Evolutionary conservation across 2,888 invertebrate genomes (phyloP).

Genomic region (Lutraria lutraria): DNA sequence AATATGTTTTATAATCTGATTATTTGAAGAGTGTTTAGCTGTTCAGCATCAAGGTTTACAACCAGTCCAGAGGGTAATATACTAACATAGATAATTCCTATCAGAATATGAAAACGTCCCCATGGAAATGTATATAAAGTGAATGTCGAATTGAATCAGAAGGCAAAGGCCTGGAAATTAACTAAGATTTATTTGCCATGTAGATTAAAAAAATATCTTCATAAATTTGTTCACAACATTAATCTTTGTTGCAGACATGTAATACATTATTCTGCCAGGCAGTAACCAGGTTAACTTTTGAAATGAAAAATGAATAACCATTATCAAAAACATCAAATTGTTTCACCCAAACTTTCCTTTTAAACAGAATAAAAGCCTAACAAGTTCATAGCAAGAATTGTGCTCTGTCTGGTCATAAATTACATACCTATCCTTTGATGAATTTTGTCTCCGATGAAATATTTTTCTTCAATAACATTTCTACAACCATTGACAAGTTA

Average conservation of each 20-base stretch:
- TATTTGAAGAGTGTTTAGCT: conserved; percentile 43
- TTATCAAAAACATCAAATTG: not conserved
- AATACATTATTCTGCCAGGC: conserved; percentile 6
- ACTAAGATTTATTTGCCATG: conserved; percentile 28
- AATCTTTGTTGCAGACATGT: conserved; percentile 11
- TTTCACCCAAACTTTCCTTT: not conserved
- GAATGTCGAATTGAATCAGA: conserved; percentile 35
- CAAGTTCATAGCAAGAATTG: not conserved
- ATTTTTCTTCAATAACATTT: not conserved
- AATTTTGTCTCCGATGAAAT: not conserved
- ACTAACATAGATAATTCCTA: conserved; percentile 30
- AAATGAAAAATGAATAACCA: conserved; percentile 6
- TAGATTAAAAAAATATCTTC: not conserved
- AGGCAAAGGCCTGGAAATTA: conserved; percentile 29
- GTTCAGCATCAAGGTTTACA: conserved; percentile 42
- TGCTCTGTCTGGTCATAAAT: not conserved
- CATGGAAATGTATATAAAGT: conserved; percentile 24
- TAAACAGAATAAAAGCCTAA: not conserved
- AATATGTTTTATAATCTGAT: conserved; percentile 53
- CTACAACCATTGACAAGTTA: not conserved
- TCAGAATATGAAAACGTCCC: conserved; percentile 21
- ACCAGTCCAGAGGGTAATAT: conserved; percentile 36
- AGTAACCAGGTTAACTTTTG: conserved; percentile 13
- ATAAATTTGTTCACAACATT: conserved; percentile 5
- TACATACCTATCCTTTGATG: not conserved